These are phyloP conservation scores for Stomorhina lunata DNA, from an alignment of 2,888 invertebrate species.

Conservation along the genomic window DNA sequence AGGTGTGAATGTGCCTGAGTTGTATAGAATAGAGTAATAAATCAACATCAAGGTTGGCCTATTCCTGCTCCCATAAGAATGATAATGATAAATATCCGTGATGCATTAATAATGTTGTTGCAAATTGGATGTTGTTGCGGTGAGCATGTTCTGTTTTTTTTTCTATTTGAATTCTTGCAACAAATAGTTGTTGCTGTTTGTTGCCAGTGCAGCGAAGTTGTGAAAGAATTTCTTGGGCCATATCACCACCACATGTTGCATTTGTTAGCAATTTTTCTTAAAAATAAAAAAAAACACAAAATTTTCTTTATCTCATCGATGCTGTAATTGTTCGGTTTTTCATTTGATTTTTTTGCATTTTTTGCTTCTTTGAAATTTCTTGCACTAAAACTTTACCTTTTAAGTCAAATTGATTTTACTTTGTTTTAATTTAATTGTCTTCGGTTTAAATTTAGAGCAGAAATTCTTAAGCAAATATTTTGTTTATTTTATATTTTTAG, in stretches of 20 bases:
- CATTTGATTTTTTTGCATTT: neutral
- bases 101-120: constrained; percentile 69
- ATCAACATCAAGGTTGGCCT: constrained; percentile 78
- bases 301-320: constrained; percentile 41
- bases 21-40: constrained; percentile 70
- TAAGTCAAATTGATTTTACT: constrained; percentile 57
- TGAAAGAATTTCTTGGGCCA: constrained; percentile 45
- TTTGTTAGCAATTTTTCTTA: constrained; percentile 60
- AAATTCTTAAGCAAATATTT: constrained; percentile 51
- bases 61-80: constrained; percentile 64
- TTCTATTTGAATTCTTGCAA: constrained; percentile 17
- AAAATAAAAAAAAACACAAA: constrained; percentile 9
- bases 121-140: neutral
- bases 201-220: constrained; percentile 44
- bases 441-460: constrained; percentile 54
- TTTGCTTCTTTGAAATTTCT: neutral
- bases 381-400: constrained; percentile 60
- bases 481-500: constrained; percentile 23
- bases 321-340: constrained; percentile 43
- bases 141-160: neutral
- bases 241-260: constrained; percentile 62
- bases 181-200: constrained; percentile 1
- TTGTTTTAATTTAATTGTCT: constrained; percentile 29
- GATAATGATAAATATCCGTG: constrained; percentile 66
- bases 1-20: neutral